phyloP scores from a whole-genome alignment of 2,113 vertebrate genomes.

The Catharus fuscescens region DNA sequence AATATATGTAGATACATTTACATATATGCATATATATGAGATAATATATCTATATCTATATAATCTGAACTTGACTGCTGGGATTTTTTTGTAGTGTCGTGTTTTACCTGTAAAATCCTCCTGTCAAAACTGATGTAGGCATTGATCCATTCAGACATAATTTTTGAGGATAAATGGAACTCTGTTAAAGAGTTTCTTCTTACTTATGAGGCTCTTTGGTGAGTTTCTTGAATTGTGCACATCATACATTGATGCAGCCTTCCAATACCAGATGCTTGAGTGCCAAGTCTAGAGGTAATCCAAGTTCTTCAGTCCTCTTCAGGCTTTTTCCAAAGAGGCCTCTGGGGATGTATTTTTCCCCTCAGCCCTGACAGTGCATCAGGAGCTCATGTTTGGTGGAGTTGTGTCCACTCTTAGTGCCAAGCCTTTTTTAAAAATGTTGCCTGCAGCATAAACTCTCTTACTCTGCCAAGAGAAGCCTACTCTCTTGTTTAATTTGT shows the following conservation, averaged over 20 bases:
- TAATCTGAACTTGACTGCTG: neutral
- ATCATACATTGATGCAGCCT: neutral
- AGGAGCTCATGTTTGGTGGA: accelerated
- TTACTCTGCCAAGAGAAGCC: neutral
- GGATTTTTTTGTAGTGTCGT: neutral
- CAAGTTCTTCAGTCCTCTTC: neutral
- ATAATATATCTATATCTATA: neutral
- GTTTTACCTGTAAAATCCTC: neutral
- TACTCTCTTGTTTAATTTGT: conserved; percentile 17
- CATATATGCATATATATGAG: neutral
- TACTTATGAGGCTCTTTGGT: neutral
- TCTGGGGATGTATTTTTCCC: neutral
- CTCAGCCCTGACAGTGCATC: neutral
- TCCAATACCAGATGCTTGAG: neutral
- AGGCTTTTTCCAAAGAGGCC: neutral
- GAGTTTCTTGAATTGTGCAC: neutral
- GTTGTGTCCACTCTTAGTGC: neutral
- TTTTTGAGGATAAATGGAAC: neutral
- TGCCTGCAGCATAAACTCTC: neutral
- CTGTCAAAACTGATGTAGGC: neutral
- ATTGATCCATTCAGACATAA: neutral
- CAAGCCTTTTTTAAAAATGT: neutral
- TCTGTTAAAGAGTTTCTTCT: neutral
- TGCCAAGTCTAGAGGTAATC: neutral
- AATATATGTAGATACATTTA: no score